Evolutionary conservation across 2,888 invertebrate species (phyloP).

Genomic region (Odontomyia ornata): DNA sequence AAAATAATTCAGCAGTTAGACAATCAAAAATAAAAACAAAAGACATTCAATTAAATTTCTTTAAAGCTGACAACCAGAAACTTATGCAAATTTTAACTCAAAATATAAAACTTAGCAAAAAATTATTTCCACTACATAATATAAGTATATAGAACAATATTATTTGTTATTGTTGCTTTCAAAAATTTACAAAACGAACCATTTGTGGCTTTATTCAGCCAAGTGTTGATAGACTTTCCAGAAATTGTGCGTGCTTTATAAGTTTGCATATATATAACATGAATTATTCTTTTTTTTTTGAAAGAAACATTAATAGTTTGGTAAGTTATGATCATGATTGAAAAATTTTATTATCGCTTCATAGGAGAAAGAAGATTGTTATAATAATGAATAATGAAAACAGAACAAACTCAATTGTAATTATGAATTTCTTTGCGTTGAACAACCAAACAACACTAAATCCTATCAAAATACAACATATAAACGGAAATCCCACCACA

Average conservation of each 20-base stretch:
- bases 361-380: too few species aligned
- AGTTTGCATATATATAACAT: conserved; percentile 30
- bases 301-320: background rate
- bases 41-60: background rate
- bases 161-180: conserved; percentile 40
- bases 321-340: too few species aligned
- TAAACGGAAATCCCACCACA: too few species aligned
- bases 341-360: too few species aligned
- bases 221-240: conserved; percentile 53
- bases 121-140: conserved; percentile 23
- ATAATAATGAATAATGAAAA: too few species aligned
- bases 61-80: too few species aligned
- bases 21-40: background rate
- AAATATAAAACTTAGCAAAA: background rate
- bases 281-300: background rate
- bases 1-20: background rate
- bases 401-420: too few species aligned
- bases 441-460: too few species aligned
- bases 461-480: too few species aligned
- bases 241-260: conserved; percentile 52
- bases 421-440: too few species aligned
- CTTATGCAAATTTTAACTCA: background rate
- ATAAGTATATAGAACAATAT: background rate
- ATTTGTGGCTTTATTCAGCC: conserved; percentile 52
- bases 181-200: conserved; percentile 50